Evolutionary conservation across 2,888 invertebrate species (phyloP), one percentile per base, ranked within the genome.

Genomic region (Phlogophora meticulosa): DNA sequence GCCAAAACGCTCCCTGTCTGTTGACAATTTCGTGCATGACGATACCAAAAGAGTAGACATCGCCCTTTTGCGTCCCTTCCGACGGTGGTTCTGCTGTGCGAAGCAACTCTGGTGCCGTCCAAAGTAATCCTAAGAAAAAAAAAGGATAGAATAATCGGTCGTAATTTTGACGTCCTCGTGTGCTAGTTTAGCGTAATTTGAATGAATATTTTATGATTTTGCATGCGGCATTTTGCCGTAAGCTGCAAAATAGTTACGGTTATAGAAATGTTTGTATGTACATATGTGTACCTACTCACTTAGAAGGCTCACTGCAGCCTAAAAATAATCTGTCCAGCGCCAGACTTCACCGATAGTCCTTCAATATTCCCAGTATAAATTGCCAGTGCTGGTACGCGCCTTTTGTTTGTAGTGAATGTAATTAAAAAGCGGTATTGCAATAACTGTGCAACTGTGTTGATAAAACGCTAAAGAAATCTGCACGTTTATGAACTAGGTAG

Each of bases 21-120:
- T 97, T 97, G 66, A 98, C 97, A 83, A 99, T 99, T 94, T 99
- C 99, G 88, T 99, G 98, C 87, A 98, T 97, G 85, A 99, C 98
- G 85, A 99, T 98, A 15, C 97, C 98, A 89, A 99, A 99, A 46
- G 99, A 98, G 91, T 99, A 99, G n/a, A 99, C 97, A 88, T 99
- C 99, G 24, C 98, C 99, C 91, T 98, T 98, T 87, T 98, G 98
- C 0, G 98, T 98, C 1, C 98, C 98, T 85, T 97, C 97, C 0
- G 96, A 96, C 0, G 96, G 96, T 0, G 96, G 95, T 59, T 96
- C 96, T 32, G 96, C 93, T 93, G 97, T 96, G 62, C 98, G 96
- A 49, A 99, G 96, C 20, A 99, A 91, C 90, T 99, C 99, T 0
- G 99, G 99, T 0, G 99, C 97, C 0, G 99, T 99, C 99, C 99